phyloP scores from a whole-genome alignment of 2,797 vertebrate species.

The Myotis daubentonii region DNA sequence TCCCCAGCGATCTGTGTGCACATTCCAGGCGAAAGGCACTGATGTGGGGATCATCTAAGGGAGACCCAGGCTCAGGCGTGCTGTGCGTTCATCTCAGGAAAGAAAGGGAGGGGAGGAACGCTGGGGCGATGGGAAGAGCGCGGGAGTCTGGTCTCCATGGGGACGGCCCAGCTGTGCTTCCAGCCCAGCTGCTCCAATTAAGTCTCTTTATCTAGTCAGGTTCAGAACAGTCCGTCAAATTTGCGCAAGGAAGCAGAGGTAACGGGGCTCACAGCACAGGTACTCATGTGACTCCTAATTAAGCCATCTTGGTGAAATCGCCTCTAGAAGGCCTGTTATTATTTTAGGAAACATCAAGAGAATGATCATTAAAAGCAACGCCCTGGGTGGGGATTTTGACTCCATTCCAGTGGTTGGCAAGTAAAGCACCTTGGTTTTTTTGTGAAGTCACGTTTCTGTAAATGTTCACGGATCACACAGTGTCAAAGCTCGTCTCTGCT shows the following conservation, averaged over 20 bases:
- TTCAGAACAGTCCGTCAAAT: constrained; percentile 38
- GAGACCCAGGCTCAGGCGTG: neutral
- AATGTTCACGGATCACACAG: neutral
- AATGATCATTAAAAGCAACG: constrained; percentile 66
- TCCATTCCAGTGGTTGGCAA: constrained; percentile 60
- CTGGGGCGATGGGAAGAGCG: neutral
- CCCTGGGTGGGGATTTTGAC: constrained; percentile 58
- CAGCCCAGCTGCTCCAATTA: constrained; percentile 57
- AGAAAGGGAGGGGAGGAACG: neutral
- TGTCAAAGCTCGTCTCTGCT: neutral
- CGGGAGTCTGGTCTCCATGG: constrained; percentile 62
- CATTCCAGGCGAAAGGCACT: neutral
- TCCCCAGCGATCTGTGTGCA: neutral
- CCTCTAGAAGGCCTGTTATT: constrained; percentile 56
- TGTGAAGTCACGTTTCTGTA: constrained; percentile 40
- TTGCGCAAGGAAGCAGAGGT: constrained; percentile 11
- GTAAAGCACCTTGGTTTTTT: constrained; percentile 47
- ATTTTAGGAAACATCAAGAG: constrained; percentile 72
- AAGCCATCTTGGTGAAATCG: constrained; percentile 62
- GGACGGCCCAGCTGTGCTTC: constrained; percentile 62
- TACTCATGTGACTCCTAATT: constrained; percentile 58
- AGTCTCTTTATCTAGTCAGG: neutral
- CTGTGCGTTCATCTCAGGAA: neutral
- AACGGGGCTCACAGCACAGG: constrained; percentile 14
- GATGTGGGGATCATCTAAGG: neutral